phyloP scores from a whole-genome alignment of 2,797 vertebrate species.

The Pipistrellus nathusii region DNA sequence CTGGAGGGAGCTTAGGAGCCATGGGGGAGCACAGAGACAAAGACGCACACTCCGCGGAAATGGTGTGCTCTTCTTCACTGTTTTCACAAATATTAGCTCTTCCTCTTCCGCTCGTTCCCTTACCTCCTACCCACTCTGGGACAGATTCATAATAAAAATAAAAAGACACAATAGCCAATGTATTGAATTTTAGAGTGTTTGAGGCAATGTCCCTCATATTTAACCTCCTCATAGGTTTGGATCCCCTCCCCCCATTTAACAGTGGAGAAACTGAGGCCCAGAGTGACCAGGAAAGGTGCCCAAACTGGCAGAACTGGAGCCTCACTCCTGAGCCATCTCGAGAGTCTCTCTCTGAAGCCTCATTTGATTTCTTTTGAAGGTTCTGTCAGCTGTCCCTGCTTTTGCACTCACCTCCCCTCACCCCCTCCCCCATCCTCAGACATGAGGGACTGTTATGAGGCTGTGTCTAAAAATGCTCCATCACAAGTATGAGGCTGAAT shows the following conservation, averaged over 20 bases:
- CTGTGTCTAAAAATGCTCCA: neutral
- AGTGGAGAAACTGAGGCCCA: neutral
- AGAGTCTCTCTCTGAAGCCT: neutral
- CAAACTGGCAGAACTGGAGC: neutral
- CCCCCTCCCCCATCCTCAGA: neutral
- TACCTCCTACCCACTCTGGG: neutral
- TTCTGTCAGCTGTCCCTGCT: neutral
- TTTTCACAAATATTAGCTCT: neutral
- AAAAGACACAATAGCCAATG: neutral
- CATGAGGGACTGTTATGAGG: too few relatives aligned
- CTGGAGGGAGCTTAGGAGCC: neutral
- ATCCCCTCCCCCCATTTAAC: neutral
- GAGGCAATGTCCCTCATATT: neutral
- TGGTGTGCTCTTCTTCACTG: neutral
- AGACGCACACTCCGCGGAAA: too few relatives aligned
- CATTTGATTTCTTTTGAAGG: neutral
- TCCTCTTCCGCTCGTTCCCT: neutral
- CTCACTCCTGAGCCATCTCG: neutral
- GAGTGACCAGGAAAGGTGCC: neutral
- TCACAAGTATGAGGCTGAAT: neutral
- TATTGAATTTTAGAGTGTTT: neutral
- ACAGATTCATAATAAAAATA: neutral
- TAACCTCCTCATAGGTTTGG: neutral
- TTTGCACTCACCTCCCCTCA: fast-evolving
- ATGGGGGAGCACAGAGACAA: too few relatives aligned